Evolutionary conservation across 1,140 invertebrate species (phyloP).

Genomic region (Drosophila ficusphila): DNA sequence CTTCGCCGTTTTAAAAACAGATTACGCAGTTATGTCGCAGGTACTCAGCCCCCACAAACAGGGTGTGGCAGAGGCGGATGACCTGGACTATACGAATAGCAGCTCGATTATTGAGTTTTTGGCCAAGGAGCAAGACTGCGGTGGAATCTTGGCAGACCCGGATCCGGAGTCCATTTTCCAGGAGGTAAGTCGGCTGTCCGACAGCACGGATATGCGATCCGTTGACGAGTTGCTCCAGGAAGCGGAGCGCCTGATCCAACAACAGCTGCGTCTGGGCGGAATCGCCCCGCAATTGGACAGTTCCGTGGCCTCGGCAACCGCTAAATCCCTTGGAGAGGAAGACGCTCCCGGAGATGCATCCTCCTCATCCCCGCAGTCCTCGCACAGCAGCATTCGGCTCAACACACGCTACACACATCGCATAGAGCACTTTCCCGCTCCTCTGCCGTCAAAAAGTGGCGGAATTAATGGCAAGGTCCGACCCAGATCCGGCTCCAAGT

Average conservation of each 20-base stretch:
- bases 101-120: constrained; percentile 82
- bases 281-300: neutral
- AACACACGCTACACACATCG: constrained; percentile 73
- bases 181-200: constrained; percentile 76
- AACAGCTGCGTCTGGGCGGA: constrained; percentile 57
- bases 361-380: constrained; percentile 52
- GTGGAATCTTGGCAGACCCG: constrained; percentile 38
- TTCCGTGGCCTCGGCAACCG: neutral
- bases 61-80: constrained; percentile 23
- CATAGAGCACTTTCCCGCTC: constrained; percentile 58
- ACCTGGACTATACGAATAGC: constrained; percentile 65
- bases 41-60: constrained; percentile 58
- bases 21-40: constrained; percentile 47
- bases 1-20: neutral
- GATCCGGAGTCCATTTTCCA: constrained; percentile 81
- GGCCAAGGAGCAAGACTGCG: constrained; percentile 77
- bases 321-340: neutral
- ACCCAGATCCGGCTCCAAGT: constrained; percentile 17
- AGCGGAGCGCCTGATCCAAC: constrained; percentile 76
- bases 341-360: constrained; percentile 10
- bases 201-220: constrained; percentile 71
- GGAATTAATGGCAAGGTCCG: constrained; percentile 6
- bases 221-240: constrained; percentile 82
- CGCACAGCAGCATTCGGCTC: constrained; percentile 69
- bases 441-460: constrained; percentile 7